These are phyloP conservation scores for Nansenia antarctica DNA, from an alignment of 2,113 vertebrate genomes.

Conservation along the genomic window DNA sequence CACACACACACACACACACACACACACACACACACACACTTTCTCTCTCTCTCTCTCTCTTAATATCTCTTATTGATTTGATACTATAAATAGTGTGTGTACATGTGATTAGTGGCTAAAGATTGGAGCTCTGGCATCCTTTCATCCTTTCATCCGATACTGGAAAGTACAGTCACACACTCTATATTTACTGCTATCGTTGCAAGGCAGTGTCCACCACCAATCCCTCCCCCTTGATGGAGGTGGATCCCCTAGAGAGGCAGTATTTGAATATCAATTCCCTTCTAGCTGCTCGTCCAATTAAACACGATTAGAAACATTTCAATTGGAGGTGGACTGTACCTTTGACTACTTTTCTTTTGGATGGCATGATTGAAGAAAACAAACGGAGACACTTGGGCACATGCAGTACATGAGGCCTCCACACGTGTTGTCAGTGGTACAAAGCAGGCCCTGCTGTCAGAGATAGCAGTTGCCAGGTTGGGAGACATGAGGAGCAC, in stretches of 20 bases:
- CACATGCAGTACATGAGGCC: too few species aligned
- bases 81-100: background rate
- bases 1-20: too few species aligned
- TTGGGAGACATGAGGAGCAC: slow-evolving; percentile 38
- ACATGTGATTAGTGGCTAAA: background rate
- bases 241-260: background rate
- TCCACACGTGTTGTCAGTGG: slow-evolving; percentile 26
- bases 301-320: background rate
- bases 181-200: slow-evolving; percentile 42
- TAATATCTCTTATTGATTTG: background rate
- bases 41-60: background rate
- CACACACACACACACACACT: too few species aligned
- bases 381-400: background rate
- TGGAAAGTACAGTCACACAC: slow-evolving; percentile 34
- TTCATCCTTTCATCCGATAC: slow-evolving; percentile 1
- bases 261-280: slow-evolving; percentile 1
- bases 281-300: background rate
- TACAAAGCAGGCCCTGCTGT: slow-evolving; percentile 33
- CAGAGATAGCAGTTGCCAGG: slow-evolving; percentile 18
- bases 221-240: slow-evolving; percentile 16
- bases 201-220: slow-evolving; percentile 27
- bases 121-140: background rate
- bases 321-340: background rate
- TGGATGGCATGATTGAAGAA: background rate
- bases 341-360: background rate